A percentile compares a stretch with the other conserved stretches of the same genome.
phyloP scores from a whole-genome alignment of 2,797 vertebrate genomes.

The Neostethus bicornis region DNA sequence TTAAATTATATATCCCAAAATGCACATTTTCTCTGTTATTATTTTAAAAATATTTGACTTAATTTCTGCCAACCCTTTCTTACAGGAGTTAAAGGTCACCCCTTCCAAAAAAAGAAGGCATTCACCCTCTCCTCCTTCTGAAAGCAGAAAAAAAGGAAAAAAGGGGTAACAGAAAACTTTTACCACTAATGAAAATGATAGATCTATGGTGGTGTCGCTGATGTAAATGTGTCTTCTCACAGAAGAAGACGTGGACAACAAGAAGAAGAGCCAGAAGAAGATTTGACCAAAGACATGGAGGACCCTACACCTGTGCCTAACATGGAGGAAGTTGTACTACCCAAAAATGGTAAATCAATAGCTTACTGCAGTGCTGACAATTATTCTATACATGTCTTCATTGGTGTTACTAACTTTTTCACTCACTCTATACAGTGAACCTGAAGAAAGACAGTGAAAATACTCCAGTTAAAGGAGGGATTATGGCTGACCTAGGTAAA shows the following conservation, averaged over 20 bases:
- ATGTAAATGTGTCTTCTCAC: constrained; percentile 15
- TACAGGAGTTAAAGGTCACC: constrained; percentile 85
- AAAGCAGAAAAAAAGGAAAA: constrained; percentile 92
- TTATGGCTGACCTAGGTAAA: constrained; percentile 93
- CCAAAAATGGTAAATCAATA: constrained; percentile 89
- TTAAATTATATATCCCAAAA: background rate
- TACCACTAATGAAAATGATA: background rate
- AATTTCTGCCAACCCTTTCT: constrained; percentile 37
- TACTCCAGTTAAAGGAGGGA: constrained; percentile 96
- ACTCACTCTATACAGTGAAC: constrained; percentile 82
- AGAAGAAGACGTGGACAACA: constrained; percentile 85
- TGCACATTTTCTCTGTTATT: background rate
- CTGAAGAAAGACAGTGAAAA: constrained; percentile 98
- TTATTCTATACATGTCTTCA: background rate
- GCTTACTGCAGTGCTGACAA: background rate
- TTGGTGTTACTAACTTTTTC: background rate
- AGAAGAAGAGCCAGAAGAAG: constrained; percentile 90
- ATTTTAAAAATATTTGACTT: background rate
- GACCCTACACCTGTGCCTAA: constrained; percentile 96
- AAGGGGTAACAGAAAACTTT: constrained; percentile 82
- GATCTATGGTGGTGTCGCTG: background rate
- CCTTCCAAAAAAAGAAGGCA: constrained; percentile 89
- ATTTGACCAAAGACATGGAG: constrained; percentile 98
- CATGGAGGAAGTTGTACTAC: constrained; percentile 94
- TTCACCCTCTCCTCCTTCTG: constrained; percentile 89